A percentile compares a stretch with the other conserved stretches of the same genome.
Evolutionary conservation across 2,113 vertebrate species (phyloP).

Genomic region (Saguinus imperator): DNA sequence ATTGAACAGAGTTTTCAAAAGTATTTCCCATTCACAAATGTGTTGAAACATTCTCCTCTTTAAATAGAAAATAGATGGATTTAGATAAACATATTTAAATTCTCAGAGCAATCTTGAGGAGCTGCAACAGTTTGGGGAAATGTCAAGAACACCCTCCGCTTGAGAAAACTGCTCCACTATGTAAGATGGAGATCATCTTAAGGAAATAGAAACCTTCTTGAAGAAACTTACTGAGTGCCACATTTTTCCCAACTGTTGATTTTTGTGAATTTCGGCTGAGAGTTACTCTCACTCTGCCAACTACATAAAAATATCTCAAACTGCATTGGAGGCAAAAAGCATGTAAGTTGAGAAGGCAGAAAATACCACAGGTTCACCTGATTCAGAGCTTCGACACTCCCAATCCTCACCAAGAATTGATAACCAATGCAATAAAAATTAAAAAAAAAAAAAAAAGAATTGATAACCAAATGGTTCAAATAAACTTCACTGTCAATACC

Average conservation of each 20-base stretch:
- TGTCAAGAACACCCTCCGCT: conserved; percentile 73
- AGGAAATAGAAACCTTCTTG: neutral
- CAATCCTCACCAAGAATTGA: neutral
- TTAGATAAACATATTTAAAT: conserved; percentile 81
- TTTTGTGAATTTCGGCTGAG: conserved; percentile 55
- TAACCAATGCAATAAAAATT: neutral
- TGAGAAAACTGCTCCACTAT: conserved; percentile 66
- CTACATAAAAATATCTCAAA: conserved; percentile 28
- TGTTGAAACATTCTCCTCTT: conserved; percentile 75
- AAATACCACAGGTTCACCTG: neutral
- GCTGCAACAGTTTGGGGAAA: conserved; percentile 73
- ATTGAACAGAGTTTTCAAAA: conserved; percentile 68
- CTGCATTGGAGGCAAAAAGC: neutral
- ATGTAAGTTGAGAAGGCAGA: neutral
- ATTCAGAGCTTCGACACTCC: neutral
- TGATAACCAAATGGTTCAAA: neutral
- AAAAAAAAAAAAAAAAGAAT: neutral
- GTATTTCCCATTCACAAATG: conserved; percentile 70
- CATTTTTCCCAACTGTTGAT: conserved; percentile 58
- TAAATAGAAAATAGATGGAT: conserved; percentile 78
- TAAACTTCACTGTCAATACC: neutral
- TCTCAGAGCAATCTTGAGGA: conserved; percentile 75
- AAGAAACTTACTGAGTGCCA: conserved; percentile 13
- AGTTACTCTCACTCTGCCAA: conserved; percentile 52
- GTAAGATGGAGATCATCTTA: conserved; percentile 68